Evolutionary conservation across 2,888 invertebrate genomes (phyloP).

Genomic region (Drosophila nigricruria): DNA sequence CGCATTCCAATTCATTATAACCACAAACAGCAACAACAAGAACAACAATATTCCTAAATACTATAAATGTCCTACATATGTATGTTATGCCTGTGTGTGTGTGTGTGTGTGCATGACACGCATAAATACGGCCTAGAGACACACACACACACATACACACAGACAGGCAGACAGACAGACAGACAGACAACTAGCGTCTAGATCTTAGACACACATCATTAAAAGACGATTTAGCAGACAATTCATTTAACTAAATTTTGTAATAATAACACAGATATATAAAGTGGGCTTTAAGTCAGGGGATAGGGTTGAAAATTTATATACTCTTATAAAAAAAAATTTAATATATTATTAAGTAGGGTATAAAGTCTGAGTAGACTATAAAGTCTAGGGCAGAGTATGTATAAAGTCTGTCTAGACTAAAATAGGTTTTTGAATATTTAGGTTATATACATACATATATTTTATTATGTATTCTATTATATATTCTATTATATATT

Average conservation of each 20-base stretch:
- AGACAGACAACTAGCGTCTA: constrained; percentile 10
- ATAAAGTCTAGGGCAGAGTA: too few relatives aligned
- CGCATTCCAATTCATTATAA: constrained; percentile 72
- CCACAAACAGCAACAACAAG: constrained; percentile 47
- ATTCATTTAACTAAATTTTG: constrained; percentile 29
- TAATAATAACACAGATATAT: constrained; percentile 8
- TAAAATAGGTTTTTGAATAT: too few relatives aligned
- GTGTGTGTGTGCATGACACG: constrained; percentile 28
- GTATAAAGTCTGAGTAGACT: too few relatives aligned
- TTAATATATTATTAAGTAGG: too few relatives aligned
- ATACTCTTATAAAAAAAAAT: too few relatives aligned
- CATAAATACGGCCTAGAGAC: constrained; percentile 24
- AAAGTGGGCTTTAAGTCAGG: background rate
- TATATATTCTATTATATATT: too few relatives aligned
- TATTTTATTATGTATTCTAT: too few relatives aligned
- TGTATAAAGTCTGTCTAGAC: too few relatives aligned
- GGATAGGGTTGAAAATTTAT: too few relatives aligned
- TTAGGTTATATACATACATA: too few relatives aligned
- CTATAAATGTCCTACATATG: constrained; percentile 36
- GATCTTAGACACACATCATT: constrained; percentile 20
- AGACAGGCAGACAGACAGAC: background rate
- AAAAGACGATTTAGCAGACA: constrained; percentile 43
- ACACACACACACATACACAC: constrained; percentile 1
- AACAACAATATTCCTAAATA: constrained; percentile 28
- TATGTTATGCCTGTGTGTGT: constrained; percentile 1